Percentiles rank a stretch among this genome's conserved stretches.
phyloP scores from a whole-genome alignment of 1,140 invertebrate species.

The Pollicipes pollicipes region DNA sequence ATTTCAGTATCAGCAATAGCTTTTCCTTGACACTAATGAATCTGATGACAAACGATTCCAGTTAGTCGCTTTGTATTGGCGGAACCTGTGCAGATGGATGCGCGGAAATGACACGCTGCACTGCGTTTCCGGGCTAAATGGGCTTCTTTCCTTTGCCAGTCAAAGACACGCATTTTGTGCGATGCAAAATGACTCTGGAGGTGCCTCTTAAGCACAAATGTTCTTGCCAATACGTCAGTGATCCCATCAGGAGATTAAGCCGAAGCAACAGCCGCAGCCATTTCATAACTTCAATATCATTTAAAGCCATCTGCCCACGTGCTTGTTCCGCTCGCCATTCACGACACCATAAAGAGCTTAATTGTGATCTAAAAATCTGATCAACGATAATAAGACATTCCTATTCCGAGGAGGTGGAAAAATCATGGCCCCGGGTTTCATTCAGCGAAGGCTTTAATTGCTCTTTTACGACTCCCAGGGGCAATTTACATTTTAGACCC shows the following conservation, averaged over 20 bases:
- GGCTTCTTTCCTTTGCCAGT: neutral
- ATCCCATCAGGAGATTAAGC: too few species aligned
- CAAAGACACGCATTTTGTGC: too few species aligned
- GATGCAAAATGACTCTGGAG: too few species aligned
- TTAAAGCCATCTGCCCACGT: too few species aligned
- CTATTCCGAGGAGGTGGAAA: neutral
- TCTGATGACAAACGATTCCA: neutral
- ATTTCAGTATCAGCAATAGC: neutral
- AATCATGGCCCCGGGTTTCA: neutral
- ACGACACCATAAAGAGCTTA: neutral
- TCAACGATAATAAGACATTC: neutral
- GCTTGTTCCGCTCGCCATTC: too few species aligned
- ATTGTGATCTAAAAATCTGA: neutral
- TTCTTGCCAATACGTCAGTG: too few species aligned
- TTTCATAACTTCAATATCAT: too few species aligned
- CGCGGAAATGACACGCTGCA: neutral
- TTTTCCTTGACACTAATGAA: neutral
- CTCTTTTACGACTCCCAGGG: neutral
- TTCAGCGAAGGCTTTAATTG: neutral
- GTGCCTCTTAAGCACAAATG: too few species aligned
- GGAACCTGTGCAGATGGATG: neutral
- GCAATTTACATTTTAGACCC: conserved; percentile 2
- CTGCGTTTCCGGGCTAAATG: neutral
- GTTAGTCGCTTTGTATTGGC: neutral
- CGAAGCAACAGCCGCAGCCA: too few species aligned